Evolutionary conservation across 1,140 invertebrate genomes (phyloP).

Genomic region (Dinoponera quadriceps): DNA sequence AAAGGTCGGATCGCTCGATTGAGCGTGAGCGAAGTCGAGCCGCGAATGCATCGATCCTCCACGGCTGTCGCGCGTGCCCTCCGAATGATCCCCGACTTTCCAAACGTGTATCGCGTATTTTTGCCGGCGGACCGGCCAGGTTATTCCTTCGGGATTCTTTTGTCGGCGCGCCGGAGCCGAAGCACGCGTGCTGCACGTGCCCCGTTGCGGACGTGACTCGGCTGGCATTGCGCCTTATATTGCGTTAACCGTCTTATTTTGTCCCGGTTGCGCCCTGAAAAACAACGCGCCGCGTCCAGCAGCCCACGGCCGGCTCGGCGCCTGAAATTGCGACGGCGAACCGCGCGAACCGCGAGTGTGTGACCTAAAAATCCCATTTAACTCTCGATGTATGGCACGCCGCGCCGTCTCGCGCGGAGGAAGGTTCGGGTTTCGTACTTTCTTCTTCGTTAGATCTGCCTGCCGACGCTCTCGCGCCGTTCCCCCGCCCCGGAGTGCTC

Average conservation of each 20-base stretch:
- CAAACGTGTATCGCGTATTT: constrained; percentile 63
- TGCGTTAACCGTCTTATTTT: constrained; percentile 74
- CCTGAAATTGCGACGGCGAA: constrained; percentile 56
- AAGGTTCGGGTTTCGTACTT: constrained; percentile 3
- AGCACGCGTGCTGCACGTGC: constrained; percentile 83
- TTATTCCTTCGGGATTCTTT: constrained; percentile 72
- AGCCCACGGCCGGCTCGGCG: constrained; percentile 33
- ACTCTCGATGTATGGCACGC: constrained; percentile 24
- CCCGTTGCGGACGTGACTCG: constrained; percentile 80
- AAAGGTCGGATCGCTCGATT: no score
- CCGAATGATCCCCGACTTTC: constrained; percentile 23
- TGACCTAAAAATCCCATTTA: constrained; percentile 68
- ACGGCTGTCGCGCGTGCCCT: no score
- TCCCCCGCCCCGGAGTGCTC: no score
- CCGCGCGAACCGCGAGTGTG: constrained; percentile 29
- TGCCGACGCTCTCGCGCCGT: background rate
- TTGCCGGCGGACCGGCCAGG: constrained; percentile 39
- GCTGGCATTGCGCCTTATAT: constrained; percentile 71
- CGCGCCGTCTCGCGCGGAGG: background rate
- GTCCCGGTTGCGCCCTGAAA: constrained; percentile 66
- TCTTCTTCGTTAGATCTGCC: background rate
- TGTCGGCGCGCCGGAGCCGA: constrained; percentile 75
- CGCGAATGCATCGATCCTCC: no score
- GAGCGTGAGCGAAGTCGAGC: no score
- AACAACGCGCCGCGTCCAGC: constrained; percentile 61